These are phyloP conservation scores for Tupaia tana DNA, from an alignment of 2,113 vertebrate species.

Conservation along the genomic window DNA sequence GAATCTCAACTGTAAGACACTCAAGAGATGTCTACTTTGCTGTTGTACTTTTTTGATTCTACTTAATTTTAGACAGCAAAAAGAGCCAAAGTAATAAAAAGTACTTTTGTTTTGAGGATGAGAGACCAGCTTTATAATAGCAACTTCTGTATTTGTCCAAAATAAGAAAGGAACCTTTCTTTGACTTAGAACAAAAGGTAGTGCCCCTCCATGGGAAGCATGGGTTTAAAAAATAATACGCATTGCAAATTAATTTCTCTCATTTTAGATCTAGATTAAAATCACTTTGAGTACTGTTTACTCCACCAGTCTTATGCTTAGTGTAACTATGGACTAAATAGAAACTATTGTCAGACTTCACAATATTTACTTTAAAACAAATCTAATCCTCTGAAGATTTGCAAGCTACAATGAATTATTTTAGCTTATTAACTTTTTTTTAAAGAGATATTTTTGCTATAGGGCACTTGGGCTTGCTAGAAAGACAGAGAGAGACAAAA, in stretches of 20 bases:
- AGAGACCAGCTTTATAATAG: constrained; percentile 53
- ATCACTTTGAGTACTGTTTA: constrained; percentile 53
- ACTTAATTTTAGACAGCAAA: constrained; percentile 64
- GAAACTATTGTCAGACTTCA: constrained; percentile 44
- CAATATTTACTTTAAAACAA: constrained; percentile 65
- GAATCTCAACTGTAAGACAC: constrained; percentile 46
- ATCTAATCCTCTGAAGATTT: constrained; percentile 40
- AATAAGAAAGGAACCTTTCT: constrained; percentile 61
- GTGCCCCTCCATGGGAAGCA: constrained; percentile 20
- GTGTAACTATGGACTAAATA: constrained; percentile 33
- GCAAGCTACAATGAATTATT: constrained; percentile 59
- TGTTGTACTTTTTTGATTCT: constrained; percentile 55
- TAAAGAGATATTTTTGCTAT: too few species aligned
- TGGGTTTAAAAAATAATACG: constrained; percentile 49
- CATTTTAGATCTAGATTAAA: constrained; percentile 60
- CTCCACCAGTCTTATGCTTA: constrained; percentile 56
- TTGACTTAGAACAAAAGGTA: constrained; percentile 55
- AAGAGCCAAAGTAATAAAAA: constrained; percentile 62
- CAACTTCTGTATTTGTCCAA: constrained; percentile 53
- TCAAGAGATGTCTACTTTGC: constrained; percentile 24
- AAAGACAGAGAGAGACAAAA: too few species aligned
- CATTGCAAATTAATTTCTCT: constrained; percentile 57
- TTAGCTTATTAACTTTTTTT: constrained; percentile 58
- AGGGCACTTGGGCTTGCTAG: too few species aligned
- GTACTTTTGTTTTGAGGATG: constrained; percentile 63